Conservation (phyloP, 2,888 invertebrate genomes). For the Heteromyza rotundicornis region DNA sequence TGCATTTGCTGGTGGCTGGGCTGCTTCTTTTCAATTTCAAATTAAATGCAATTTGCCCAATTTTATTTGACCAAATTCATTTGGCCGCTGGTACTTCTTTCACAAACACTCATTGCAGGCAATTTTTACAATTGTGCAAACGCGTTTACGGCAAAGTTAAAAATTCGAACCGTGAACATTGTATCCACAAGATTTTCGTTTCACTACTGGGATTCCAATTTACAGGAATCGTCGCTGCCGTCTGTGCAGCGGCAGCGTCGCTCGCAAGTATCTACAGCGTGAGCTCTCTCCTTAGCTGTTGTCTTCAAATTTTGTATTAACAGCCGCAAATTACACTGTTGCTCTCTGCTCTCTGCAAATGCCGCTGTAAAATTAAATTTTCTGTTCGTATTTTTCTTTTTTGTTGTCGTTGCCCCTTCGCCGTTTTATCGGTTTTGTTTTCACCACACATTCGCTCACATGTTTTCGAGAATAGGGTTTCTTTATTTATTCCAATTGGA, state of each 20-base stretch:
- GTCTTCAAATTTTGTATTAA: no score
- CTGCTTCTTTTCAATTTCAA: no score
- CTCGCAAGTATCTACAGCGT: not conserved
- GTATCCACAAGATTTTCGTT: slow-evolving; percentile 38
- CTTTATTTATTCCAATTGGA: not conserved
- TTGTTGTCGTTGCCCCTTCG: not conserved
- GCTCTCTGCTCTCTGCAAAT: not conserved
- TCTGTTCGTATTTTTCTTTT: no score
- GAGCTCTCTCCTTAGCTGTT: not conserved
- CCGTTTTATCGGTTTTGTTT: not conserved
- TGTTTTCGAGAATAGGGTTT: not conserved
- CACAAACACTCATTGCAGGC: not conserved
- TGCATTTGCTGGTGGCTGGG: no score
- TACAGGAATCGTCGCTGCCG: slow-evolving; percentile 29
- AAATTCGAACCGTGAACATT: slow-evolving; percentile 37
- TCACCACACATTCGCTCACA: not conserved
- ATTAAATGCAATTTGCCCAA: no score
- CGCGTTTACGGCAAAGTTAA: slow-evolving; percentile 8
- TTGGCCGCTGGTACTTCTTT: no score
- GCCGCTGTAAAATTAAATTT: not conserved
- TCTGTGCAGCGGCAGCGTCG: not conserved
- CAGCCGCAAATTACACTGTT: not conserved
- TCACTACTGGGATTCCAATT: slow-evolving; percentile 34
- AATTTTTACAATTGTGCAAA: slow-evolving; percentile 1
- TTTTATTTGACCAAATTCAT: no score